Evolutionary conservation across 1,140 invertebrate genomes (phyloP).

Genomic region (Dreissena rostriformis): DNA sequence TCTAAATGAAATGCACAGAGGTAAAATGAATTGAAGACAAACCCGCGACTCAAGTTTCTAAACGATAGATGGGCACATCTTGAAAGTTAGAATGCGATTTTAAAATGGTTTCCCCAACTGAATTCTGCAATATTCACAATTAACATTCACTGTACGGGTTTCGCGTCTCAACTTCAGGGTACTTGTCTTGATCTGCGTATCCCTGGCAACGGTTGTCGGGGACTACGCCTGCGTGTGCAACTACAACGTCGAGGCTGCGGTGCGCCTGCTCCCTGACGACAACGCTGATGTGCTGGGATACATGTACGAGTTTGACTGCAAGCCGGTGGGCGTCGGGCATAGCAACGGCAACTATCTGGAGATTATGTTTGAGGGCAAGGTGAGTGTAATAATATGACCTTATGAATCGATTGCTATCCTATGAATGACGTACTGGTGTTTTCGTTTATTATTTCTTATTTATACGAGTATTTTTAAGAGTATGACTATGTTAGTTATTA

Average conservation of each 20-base stretch:
- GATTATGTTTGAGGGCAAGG: conserved; percentile 34
- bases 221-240: conserved; percentile 48
- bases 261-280: background rate
- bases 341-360: background rate
- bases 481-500: too few species aligned
- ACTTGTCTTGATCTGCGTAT: background rate
- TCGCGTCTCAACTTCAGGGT: background rate
- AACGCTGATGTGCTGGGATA: conserved; percentile 13
- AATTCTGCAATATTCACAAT: background rate
- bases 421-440: too few species aligned
- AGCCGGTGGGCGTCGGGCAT: background rate
- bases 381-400: background rate
- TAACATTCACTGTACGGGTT: background rate
- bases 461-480: too few species aligned
- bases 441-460: too few species aligned
- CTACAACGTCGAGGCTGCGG: conserved; percentile 33
- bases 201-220: background rate
- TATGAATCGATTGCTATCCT: too few species aligned
- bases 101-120: too few species aligned
- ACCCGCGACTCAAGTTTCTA: too few species aligned
- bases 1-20: too few species aligned
- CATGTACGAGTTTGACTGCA: conserved; percentile 46
- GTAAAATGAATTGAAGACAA: too few species aligned
- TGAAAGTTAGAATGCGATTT: too few species aligned
- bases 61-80: too few species aligned